Evolutionary conservation across 2,888 invertebrate species (phyloP), one percentile per base, ranked within the genome.

Genomic region (Acleris holmiana): DNA sequence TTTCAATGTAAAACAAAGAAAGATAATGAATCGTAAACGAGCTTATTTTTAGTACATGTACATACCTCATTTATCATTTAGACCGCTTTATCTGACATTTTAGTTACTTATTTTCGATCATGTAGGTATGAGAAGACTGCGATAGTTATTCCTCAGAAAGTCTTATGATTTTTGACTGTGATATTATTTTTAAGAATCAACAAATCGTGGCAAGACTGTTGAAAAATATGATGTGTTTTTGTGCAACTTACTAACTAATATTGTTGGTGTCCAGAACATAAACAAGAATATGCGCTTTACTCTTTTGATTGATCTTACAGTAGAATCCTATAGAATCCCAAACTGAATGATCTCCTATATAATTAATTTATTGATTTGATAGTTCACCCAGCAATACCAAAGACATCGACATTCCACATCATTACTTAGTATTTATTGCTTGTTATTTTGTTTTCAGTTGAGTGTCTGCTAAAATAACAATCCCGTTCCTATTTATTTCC

Each of bases 161-260:
- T 73, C 54, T 77, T 81, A 79, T 79, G 71, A 79, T 84, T 85
- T 86, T 73, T 46, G 77, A 79, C 91, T 91, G 91, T 91, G 91
- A 91, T 91, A 91, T 89, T 87, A 88, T 85, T 83, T 85, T 76
- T 86, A 84, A 82, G 82, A 68, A 69, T 71, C 70, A 70, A 72
- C 70, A 70, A 35, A 71, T 70, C 44, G 80, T 76, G 74, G 71
- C 72, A 73, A 79, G 69, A 76, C 74, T 66, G 70, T 69, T 74
- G 70, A 73, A 69, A 68, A 71, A 68, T 17, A 44, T 7, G 44
- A 60, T 69, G 71, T 78, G 71, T 72, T 68, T 69, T 67, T 67
- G 67, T 70, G 57, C 69, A 69, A 75, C 73, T 81, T 79, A 82
- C 78, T 74, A 50, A 53, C 66, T 68, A 70, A 73, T 44, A 44